Base-by-base conservation (phyloP, 2,888 invertebrate genomes). In the Autographa gamma region DNA sequence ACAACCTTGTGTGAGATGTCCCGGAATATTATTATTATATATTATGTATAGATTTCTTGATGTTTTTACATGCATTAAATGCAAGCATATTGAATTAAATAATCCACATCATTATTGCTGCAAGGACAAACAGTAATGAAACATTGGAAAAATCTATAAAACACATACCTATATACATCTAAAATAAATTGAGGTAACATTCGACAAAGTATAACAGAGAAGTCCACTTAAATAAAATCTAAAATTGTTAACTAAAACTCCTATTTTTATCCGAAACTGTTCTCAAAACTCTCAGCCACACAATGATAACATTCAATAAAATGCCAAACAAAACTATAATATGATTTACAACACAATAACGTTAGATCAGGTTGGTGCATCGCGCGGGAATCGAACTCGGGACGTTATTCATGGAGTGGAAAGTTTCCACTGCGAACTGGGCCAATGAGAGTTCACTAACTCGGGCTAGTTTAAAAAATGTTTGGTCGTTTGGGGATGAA, bases 371-470 rank as follows among this genome's bases (percentile, higher is more conserved):
- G 68, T 69, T 63, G 58, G 65, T 82, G 67, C 71, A 71, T 60
- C 65, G 73, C 69, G 58, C 62, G 62, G 72, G 75, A 79, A 65
- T 75, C 76, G 67, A 86, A 86, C 71, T 81, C 52, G 38, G 59
- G 34, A 79, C 82, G 74, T 86, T 80, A 85, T 80, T 86, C 85
- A 85, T 82, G 69, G 56, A 73, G 73, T 67, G 74, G 69, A 75
- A 85, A 86, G 71, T 85, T 84, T 79, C 8, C 14, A 60, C 59
- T 64, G 48, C 48, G 54, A 85, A 85, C 75, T 85, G 66, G 86
- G 80, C 58, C 83, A 86, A 82, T 79, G 71, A 73, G 69, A 74
- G 76, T 79, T 75, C 74, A 68, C 66, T 72, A 74, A 79, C 74
- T 82, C 71, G 18, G n/a, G 48, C 64, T 59, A 71, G 59, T 79